Evolutionary conservation across 1,140 invertebrate species (phyloP).

Genomic region (Pteromalus puparum): DNA sequence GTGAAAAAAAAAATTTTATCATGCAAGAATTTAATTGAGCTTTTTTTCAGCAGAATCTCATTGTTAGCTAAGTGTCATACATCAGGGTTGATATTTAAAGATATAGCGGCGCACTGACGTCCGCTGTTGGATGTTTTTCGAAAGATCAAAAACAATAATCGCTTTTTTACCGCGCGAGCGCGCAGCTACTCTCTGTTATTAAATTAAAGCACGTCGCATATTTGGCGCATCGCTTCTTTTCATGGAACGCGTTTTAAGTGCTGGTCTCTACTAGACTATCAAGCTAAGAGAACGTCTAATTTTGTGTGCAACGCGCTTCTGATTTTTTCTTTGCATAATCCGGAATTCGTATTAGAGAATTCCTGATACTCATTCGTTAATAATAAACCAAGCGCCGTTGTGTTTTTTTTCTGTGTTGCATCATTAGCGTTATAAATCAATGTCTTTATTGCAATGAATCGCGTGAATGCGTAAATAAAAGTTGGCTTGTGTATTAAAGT

Average conservation of each 20-base stretch:
- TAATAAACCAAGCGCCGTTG: too few species aligned
- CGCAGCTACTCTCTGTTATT: background rate
- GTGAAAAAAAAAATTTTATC: too few species aligned
- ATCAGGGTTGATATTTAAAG: too few species aligned
- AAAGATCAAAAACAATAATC: background rate
- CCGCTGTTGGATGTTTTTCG: background rate
- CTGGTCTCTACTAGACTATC: background rate
- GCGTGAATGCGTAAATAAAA: too few species aligned
- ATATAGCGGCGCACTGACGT: background rate
- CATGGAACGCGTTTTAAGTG: background rate
- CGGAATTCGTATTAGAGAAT: background rate
- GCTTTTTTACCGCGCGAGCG: background rate
- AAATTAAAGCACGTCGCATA: background rate
- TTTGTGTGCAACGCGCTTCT: background rate
- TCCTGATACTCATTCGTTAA: too few species aligned
- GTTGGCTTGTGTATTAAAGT: too few species aligned
- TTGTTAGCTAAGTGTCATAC: too few species aligned
- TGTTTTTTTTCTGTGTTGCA: too few species aligned
- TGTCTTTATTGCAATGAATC: too few species aligned
- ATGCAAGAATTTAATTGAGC: too few species aligned
- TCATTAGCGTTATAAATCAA: too few species aligned
- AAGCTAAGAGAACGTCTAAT: constrained; percentile 19
- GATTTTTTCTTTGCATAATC: background rate
- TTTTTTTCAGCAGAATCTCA: too few species aligned
- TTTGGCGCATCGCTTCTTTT: background rate